Conservation (phyloP, 2,797 vertebrate species). For the Pyrocephalus nanus region DNA sequence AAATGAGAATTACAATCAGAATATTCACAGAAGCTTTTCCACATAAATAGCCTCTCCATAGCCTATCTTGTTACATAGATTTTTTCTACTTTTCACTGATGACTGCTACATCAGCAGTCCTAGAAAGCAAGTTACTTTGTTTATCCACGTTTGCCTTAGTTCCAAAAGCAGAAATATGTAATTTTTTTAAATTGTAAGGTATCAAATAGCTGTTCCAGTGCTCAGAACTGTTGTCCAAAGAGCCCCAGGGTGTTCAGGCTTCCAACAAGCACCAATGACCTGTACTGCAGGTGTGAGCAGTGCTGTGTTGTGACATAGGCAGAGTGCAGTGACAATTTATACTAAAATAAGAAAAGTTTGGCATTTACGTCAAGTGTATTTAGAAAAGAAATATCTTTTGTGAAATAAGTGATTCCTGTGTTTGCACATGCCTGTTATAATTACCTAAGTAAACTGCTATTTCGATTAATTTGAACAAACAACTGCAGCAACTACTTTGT, state of each 20-base stretch:
- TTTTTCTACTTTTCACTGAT: not conserved
- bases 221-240: not conserved
- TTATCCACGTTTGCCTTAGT: not conserved
- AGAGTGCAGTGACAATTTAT: not conserved
- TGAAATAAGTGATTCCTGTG: not conserved
- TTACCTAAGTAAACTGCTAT: slow-evolving; percentile 14
- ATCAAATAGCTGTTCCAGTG: not conserved
- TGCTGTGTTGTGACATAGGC: fast-evolving
- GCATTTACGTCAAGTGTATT: not conserved
- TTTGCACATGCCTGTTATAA: slow-evolving; percentile 5
- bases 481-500: not conserved
- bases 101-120: not conserved
- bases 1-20: not conserved
- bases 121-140: not conserved
- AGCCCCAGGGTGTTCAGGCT: not conserved
- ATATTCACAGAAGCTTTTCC: not conserved
- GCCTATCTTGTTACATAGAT: not conserved
- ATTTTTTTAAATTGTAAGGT: not conserved
- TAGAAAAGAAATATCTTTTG: slow-evolving; percentile 8
- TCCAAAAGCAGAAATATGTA: not conserved
- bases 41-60: not conserved
- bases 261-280: not conserved
- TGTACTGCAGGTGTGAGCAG: not conserved
- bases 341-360: not conserved
- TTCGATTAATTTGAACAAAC: slow-evolving; percentile 12